Evolutionary conservation across 2,888 invertebrate genomes (phyloP), one percentile per base, ranked within the genome.

Genomic region (Drosophila mercatorum): DNA sequence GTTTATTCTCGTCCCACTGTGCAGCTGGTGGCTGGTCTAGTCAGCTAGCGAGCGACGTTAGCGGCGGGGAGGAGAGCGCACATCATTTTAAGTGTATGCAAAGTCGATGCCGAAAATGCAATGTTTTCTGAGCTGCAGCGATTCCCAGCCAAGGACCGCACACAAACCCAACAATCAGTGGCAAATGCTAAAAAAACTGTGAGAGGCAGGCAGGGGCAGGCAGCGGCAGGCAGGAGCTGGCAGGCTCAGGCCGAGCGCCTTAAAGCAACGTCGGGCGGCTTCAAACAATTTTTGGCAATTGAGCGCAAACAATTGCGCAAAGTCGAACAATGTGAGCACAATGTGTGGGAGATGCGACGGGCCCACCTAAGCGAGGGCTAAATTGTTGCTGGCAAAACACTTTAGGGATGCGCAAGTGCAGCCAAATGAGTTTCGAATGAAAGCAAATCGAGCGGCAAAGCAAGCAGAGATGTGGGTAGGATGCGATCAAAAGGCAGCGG

Each of bases 341-440:
- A 53, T 53, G 52, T 51, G 51, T 51, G 8, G 14, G 38, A 8
- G 22, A 65, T 64, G 49, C 17, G 26, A 14, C 36, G 34, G 59
- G 75, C 74, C 78, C 68, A 71, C 63, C 65, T 61, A 58, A 68
- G 56, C 52, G 41, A 64, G 36, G 12, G 26, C 52, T 49, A 69
- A 72, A 78, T 81, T 80, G 77, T 75, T 75, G 77, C 69, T 71
- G 79, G 74, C 72, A 82, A 78, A 84, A 83, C 83, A 86, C 84
- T 83, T 84, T 74, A 78, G 83, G 78, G 82, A 74, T 68, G 80
- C 72, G 85, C 83, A 87, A 89, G 89, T 86, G 84, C 85, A 72
- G 71, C 83, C 79, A 83, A 90, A 88, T 85, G 85, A 87, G 80
- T 81, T 88, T 85, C 83, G 68, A 90, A 88, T 88, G 81, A 70